Conservation (phyloP, 2,113 vertebrate genomes). For the Clarias magur region DNA sequence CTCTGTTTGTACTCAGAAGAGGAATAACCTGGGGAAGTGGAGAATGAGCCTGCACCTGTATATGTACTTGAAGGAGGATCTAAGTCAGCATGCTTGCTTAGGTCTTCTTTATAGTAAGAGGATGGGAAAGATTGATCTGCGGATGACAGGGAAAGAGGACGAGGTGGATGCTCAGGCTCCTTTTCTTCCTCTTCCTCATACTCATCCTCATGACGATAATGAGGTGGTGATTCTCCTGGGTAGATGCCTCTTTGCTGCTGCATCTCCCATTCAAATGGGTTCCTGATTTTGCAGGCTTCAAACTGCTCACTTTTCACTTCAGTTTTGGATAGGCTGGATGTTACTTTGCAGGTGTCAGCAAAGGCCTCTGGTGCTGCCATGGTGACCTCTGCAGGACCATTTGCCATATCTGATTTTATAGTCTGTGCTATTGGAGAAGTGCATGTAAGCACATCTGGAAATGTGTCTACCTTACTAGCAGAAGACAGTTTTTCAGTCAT, state of each 20-base stretch:
- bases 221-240: slow-evolving; percentile 72
- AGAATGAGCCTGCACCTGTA: slow-evolving; percentile 68
- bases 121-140: slow-evolving; percentile 76
- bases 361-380: slow-evolving; percentile 58
- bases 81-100: slow-evolving; percentile 62
- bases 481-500: slow-evolving; percentile 58
- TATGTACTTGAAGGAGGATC: slow-evolving; percentile 69
- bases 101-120: slow-evolving; percentile 68
- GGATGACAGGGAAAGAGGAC: slow-evolving; percentile 81
- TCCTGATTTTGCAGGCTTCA: slow-evolving; percentile 64
- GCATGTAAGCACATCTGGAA: slow-evolving; percentile 72
- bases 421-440: slow-evolving; percentile 58
- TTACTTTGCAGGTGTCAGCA: slow-evolving; percentile 55
- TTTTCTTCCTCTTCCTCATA: slow-evolving; percentile 76
- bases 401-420: slow-evolving; percentile 70
- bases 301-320: slow-evolving; percentile 63
- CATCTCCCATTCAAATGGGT: slow-evolving; percentile 69
- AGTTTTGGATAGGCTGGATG: slow-evolving; percentile 52
- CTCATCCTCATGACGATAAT: slow-evolving; percentile 75
- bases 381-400: slow-evolving; percentile 82
- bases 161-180: slow-evolving; percentile 76
- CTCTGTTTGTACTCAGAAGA: slow-evolving; percentile 77
- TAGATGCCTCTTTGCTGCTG: slow-evolving; percentile 69
- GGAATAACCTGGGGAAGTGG: slow-evolving; percentile 72
- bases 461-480: slow-evolving; percentile 48